Conservation (phyloP, 2,113 vertebrate species). For the Seriola rivoliana region DNA sequence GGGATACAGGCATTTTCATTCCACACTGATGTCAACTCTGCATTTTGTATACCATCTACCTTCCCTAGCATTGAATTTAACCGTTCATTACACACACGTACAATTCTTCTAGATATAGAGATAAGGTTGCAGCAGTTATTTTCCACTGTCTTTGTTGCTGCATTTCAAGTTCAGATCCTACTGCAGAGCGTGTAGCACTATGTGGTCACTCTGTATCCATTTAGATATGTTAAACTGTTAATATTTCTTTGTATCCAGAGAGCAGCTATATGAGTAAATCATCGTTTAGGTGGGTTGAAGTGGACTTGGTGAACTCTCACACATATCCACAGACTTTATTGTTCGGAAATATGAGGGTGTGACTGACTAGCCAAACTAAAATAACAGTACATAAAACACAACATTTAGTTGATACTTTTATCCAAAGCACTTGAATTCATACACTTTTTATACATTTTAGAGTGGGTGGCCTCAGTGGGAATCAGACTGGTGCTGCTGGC, state of each 20-base stretch:
- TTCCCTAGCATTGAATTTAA: constrained; percentile 36
- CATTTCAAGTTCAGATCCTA: background rate
- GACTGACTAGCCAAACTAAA: constrained; percentile 29
- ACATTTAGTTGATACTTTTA: constrained; percentile 27
- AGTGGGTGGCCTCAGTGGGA: constrained; percentile 45
- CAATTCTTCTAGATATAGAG: constrained; percentile 27
- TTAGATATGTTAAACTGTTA: background rate
- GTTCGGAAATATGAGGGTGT: constrained; percentile 24
- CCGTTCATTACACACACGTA: background rate
- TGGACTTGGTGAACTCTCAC: constrained; percentile 22
- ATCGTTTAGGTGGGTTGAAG: constrained; percentile 24
- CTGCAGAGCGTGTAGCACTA: background rate
- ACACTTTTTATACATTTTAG: constrained; percentile 48
- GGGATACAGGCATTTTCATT: constrained; percentile 33
- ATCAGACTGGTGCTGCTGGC: constrained; percentile 38
- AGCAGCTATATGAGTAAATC: background rate
- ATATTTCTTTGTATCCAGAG: background rate
- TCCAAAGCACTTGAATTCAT: constrained; percentile 20
- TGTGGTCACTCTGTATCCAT: background rate
- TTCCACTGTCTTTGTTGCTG: constrained; percentile 4
- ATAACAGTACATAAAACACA: constrained; percentile 17
- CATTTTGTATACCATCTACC: constrained; percentile 35
- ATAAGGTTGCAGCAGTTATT: constrained; percentile 13
- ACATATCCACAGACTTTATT: constrained; percentile 20
- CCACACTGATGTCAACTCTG: constrained; percentile 25